Conservation (phyloP, 2,113 vertebrate genomes). For the Pygoscelis antarcticus region DNA sequence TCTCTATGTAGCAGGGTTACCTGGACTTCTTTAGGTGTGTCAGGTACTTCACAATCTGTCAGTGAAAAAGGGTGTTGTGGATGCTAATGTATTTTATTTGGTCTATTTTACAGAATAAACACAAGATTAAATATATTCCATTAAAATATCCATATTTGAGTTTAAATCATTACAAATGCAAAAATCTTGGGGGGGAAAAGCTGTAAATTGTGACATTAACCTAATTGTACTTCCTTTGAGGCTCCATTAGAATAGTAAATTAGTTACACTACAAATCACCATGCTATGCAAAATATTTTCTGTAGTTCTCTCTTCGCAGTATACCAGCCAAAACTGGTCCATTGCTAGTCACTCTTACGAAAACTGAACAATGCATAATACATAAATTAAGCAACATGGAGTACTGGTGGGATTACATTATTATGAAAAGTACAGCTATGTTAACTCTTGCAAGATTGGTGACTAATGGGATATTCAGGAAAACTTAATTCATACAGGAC, state of each 20-base stretch:
- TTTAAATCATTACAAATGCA: not conserved
- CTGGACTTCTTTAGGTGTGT: not conserved
- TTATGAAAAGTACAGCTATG: not conserved
- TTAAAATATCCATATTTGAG: not conserved
- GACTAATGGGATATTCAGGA: not conserved
- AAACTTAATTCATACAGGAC: not conserved
- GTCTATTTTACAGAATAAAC: not conserved
- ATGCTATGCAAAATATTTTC: not conserved
- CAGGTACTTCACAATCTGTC: not conserved
- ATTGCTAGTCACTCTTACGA: not conserved
- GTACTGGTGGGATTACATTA: not conserved
- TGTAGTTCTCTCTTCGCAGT: not conserved
- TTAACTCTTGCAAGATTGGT: not conserved
- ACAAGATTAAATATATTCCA: not conserved
- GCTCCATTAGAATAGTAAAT: not conserved
- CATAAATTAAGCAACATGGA: not conserved
- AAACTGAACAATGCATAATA: not conserved
- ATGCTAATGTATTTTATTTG: not conserved
- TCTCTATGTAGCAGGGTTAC: not conserved
- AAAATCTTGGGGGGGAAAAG: not conserved
- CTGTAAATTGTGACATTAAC: not conserved
- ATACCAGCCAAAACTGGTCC: not conserved
- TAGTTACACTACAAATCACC: not conserved
- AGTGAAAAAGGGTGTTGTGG: not conserved
- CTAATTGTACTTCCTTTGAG: not conserved